Conservation (phyloP, 2,113 vertebrate genomes). For the Tauraco erythrolophus region DNA sequence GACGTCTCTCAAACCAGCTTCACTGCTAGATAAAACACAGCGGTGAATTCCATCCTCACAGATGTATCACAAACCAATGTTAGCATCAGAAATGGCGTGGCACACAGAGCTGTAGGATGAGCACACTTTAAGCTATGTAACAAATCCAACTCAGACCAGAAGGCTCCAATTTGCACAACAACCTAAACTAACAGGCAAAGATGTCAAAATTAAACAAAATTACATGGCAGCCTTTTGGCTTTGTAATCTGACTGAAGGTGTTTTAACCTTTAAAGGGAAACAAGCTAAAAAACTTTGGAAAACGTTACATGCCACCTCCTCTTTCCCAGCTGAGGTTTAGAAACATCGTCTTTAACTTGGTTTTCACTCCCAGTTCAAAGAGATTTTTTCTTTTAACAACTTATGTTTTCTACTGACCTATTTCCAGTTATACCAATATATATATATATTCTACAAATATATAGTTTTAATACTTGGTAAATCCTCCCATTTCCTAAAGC, state of each 20-base stretch:
- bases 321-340: background rate
- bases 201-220: background rate
- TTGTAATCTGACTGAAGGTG: background rate
- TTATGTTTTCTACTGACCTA: constrained; percentile 3
- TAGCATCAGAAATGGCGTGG: background rate
- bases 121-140: background rate
- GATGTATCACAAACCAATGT: background rate
- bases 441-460: background rate
- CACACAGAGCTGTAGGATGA: background rate
- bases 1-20: background rate
- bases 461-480: background rate
- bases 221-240: background rate
- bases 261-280: background rate
- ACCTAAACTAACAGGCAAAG: background rate
- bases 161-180: background rate
- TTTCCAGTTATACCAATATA: background rate
- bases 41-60: background rate
- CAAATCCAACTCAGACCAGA: background rate
- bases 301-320: fast-evolving
- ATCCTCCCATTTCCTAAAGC: background rate
- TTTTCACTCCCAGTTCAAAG: background rate
- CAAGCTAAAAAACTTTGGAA: background rate
- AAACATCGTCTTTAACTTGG: background rate
- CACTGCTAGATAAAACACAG: background rate
- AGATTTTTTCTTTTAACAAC: background rate